phyloP scores from a whole-genome alignment of 2,888 invertebrate species.

The Acanthosepion pharaonis region DNA sequence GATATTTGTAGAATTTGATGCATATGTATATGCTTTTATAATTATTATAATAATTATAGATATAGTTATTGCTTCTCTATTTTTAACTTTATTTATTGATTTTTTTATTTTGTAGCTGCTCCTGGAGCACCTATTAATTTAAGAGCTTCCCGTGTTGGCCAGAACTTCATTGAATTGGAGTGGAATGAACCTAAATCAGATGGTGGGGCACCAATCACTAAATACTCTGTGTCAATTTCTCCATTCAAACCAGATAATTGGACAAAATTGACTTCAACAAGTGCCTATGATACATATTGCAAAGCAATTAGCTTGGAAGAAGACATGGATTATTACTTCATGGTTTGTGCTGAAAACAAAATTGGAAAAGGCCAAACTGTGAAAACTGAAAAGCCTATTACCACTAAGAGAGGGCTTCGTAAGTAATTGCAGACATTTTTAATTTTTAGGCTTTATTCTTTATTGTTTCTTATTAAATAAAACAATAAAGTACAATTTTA shows the following conservation, averaged over 20 bases:
- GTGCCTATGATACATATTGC: conserved; percentile 51
- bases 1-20: too few relatives aligned
- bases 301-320: conserved; percentile 59
- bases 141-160: conserved; percentile 47
- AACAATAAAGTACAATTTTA: too few relatives aligned
- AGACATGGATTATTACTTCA: conserved; percentile 83
- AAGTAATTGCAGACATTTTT: conserved; percentile 47
- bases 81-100: not conserved
- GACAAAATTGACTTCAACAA: conserved; percentile 49
- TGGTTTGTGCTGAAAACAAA: conserved; percentile 87
- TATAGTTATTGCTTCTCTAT: too few relatives aligned
- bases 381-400: conserved; percentile 76
- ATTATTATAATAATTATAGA: too few relatives aligned
- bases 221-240: conserved; percentile 56
- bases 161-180: conserved; percentile 51
- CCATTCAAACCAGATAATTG: conserved; percentile 50
- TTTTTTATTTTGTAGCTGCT: not conserved
- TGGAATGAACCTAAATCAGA: conserved; percentile 70
- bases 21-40: too few relatives aligned
- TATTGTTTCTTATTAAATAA: too few relatives aligned
- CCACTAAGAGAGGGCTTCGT: conserved; percentile 63
- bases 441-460: too few relatives aligned
- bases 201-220: conserved; percentile 59
- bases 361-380: conserved; percentile 80
- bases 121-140: conserved; percentile 49